These are phyloP conservation scores for Mus minutoides DNA, from an alignment of 2,797 vertebrate genomes.

Conservation along the genomic window DNA sequence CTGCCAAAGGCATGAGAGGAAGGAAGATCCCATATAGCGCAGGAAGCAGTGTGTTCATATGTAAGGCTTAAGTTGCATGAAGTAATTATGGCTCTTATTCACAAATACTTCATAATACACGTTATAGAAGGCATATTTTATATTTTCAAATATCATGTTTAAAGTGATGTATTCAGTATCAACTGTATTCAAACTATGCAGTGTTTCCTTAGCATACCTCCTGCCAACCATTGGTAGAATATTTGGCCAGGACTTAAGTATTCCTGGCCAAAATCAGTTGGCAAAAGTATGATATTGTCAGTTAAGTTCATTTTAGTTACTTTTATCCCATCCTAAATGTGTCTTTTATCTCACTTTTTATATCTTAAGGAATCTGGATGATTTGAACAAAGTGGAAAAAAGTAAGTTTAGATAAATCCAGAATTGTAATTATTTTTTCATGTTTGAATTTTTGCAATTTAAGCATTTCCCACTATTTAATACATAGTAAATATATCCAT, in stretches of 20 bases:
- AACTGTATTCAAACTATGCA: neutral
- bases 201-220: neutral
- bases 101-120: neutral
- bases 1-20: neutral
- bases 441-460: constrained; percentile 14
- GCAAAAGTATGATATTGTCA: constrained; percentile 35
- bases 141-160: neutral
- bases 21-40: neutral
- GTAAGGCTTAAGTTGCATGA: neutral
- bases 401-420: neutral
- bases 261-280: neutral
- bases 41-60: neutral
- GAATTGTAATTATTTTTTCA: neutral
- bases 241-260: neutral
- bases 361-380: constrained; percentile 20
- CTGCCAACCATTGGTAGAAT: neutral
- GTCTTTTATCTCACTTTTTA: neutral
- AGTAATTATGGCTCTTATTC: neutral
- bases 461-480: neutral
- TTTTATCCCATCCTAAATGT: neutral
- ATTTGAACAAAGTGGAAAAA: neutral
- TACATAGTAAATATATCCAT: neutral
- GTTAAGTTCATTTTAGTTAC: neutral
- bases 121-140: neutral
- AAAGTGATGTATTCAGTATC: neutral